phyloP scores from a whole-genome alignment of 1,140 invertebrate species.

The Lordiphosa clarofinis region DNA sequence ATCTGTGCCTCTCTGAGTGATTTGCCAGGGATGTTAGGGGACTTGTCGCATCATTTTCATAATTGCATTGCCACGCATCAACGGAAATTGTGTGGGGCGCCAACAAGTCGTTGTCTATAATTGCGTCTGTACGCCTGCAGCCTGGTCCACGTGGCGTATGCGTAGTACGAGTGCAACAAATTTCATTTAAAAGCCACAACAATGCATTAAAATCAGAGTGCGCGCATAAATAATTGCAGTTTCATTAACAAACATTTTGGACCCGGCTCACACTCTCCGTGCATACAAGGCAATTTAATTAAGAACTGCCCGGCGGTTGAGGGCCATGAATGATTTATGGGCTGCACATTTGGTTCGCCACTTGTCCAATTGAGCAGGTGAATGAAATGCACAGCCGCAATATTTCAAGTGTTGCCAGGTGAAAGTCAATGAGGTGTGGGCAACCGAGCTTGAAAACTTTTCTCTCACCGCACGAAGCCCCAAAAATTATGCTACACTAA shows the following conservation, averaged over 20 bases:
- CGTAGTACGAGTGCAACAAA: conserved; percentile 29
- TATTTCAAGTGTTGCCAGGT: conserved; percentile 32
- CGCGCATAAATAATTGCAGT: conserved; percentile 53
- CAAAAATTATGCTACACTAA: conserved; percentile 26
- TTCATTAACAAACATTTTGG: conserved; percentile 61
- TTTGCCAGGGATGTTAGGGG: conserved; percentile 28
- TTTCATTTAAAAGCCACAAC: conserved; percentile 54
- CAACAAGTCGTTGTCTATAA: conserved; percentile 64
- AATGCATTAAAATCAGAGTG: conserved; percentile 61
- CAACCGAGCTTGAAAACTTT: conserved; percentile 34
- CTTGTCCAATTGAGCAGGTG: conserved; percentile 23
- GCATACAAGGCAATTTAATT: conserved; percentile 44
- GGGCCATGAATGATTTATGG: conserved; percentile 52
- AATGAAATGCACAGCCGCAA: conserved; percentile 24
- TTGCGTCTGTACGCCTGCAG: conserved; percentile 28
- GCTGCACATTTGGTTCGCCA: conserved; percentile 39
- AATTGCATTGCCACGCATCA: conserved; percentile 64
- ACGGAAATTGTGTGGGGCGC: conserved; percentile 51
- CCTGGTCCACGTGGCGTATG: conserved; percentile 29
- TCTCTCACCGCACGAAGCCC: conserved; percentile 18
- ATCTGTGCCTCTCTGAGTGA: conserved; percentile 41
- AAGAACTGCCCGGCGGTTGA: conserved; percentile 34
- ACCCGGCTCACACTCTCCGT: conserved; percentile 10
- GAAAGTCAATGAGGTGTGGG: conserved; percentile 49
- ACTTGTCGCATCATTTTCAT: conserved; percentile 50